Evolutionary conservation across 2,888 invertebrate species (phyloP).

Genomic region (Apotomis turbidana): DNA sequence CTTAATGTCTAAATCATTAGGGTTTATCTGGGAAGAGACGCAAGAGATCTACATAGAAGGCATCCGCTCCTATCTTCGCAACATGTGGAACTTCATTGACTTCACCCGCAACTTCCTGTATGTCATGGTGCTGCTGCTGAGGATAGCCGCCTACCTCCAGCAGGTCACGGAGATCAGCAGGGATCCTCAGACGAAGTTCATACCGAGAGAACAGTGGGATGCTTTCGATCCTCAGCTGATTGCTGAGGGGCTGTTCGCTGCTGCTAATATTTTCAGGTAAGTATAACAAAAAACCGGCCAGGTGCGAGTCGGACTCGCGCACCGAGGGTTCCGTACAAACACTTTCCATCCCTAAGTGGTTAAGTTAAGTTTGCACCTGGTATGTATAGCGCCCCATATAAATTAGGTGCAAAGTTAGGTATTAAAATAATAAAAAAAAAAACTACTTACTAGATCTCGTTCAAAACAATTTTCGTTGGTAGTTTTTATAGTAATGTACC

Average conservation of each 20-base stretch:
- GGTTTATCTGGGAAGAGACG: slow-evolving; percentile 96
- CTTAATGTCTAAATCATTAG: slow-evolving; percentile 62
- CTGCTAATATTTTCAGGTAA: slow-evolving; percentile 95
- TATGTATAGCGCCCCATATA: no score
- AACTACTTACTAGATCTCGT: no score
- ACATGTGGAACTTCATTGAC: slow-evolving; percentile 99
- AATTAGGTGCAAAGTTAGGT: no score
- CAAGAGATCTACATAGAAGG: slow-evolving; percentile 95
- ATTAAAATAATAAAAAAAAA: no score
- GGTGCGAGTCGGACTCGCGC: no score
- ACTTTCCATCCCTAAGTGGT: no score
- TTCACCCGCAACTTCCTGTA: slow-evolving; percentile 95
- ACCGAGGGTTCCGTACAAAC: no score
- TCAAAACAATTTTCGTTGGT: no score
- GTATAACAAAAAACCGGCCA: background rate
- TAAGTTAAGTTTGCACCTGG: no score
- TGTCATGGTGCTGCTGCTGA: slow-evolving; percentile 87
- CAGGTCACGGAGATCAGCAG: slow-evolving; percentile 87
- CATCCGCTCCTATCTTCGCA: slow-evolving; percentile 92
- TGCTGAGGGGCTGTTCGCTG: slow-evolving; percentile 96
- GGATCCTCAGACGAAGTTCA: slow-evolving; percentile 88
- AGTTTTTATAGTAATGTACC: no score
- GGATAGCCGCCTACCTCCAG: slow-evolving; percentile 89
- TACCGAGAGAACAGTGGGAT: slow-evolving; percentile 94
- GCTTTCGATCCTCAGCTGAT: slow-evolving; percentile 97